Percentiles rank a stretch among this genome's conserved stretches.
Conservation (phyloP, 2,113 vertebrate species). For the Prinia subflava region DNA sequence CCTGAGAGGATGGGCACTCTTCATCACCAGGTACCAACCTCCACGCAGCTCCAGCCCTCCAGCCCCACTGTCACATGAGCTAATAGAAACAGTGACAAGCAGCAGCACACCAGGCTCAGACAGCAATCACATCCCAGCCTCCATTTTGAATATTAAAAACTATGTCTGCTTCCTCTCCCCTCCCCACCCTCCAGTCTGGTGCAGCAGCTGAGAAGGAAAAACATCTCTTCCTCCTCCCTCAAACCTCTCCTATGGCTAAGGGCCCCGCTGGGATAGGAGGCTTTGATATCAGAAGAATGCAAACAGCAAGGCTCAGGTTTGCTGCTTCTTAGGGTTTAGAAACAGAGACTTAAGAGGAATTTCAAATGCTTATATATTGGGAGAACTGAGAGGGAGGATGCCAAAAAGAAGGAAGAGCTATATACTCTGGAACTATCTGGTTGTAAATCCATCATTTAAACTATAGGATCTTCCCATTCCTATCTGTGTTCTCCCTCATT, state of each 20-base stretch:
- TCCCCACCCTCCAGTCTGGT: not conserved
- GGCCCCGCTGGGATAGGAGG: not conserved
- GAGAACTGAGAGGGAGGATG: not conserved
- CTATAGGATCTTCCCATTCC: not conserved
- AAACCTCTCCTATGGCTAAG: constrained; percentile 33
- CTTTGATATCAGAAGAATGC: constrained; percentile 55
- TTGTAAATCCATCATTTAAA: not conserved
- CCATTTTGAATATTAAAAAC: not conserved
- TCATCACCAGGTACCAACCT: not conserved
- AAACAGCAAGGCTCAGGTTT: constrained; percentile 45
- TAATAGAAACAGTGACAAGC: not conserved
- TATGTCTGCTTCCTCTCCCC: not conserved
- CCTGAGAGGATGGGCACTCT: not conserved
- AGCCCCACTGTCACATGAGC: not conserved
- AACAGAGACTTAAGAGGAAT: constrained; percentile 48
- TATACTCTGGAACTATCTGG: not conserved
- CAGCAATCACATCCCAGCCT: not conserved
- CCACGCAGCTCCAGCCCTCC: not conserved
- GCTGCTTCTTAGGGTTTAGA: constrained; percentile 14
- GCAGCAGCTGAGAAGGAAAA: constrained; percentile 2
- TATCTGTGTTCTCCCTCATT: not conserved
- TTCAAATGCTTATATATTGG: constrained; percentile 6
- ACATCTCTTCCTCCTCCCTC: constrained; percentile 26
- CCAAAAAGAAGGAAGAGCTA: constrained; percentile 16
- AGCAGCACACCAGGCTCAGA: not conserved